phyloP scores from a whole-genome alignment of 1,140 invertebrate species.

The Anastatus disparis region DNA sequence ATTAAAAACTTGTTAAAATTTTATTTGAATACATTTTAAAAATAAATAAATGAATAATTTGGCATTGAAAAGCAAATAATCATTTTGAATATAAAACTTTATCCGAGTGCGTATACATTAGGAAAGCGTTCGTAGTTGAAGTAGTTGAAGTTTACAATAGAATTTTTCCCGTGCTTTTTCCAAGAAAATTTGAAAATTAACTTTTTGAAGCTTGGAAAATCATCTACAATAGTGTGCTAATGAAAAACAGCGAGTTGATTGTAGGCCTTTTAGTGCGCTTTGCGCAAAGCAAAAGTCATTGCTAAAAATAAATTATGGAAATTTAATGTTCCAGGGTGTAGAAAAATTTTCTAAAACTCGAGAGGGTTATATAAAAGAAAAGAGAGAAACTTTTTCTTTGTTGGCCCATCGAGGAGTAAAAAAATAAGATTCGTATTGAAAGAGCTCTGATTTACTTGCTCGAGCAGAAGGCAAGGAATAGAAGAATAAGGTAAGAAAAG shows the following conservation, averaged over 20 bases:
- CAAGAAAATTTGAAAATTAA: background rate
- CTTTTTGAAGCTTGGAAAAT: background rate
- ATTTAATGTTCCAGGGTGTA: background rate
- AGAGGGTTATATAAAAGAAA: background rate
- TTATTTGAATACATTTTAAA: no score
- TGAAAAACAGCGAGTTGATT: slow-evolving; percentile 8
- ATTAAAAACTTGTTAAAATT: no score
- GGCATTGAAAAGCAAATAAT: no score
- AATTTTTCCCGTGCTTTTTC: no score
- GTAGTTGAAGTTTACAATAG: no score
- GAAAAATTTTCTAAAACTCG: background rate
- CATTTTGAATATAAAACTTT: no score
- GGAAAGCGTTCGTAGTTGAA: no score
- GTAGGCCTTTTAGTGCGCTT: background rate
- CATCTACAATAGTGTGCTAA: background rate
- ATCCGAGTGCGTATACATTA: no score
- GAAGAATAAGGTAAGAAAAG: slow-evolving; percentile 7
- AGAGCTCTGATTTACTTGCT: slow-evolving; percentile 4
- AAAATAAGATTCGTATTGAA: slow-evolving; percentile 7
- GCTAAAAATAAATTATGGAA: background rate
- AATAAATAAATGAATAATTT: no score
- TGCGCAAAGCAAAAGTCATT: slow-evolving; percentile 2
- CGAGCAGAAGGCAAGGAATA: background rate
- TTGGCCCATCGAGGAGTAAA: background rate
- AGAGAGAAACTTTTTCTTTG: background rate